These are phyloP conservation scores for Bettongia penicillata DNA, from an alignment of 2,113 vertebrate species.

Conservation along the genomic window DNA sequence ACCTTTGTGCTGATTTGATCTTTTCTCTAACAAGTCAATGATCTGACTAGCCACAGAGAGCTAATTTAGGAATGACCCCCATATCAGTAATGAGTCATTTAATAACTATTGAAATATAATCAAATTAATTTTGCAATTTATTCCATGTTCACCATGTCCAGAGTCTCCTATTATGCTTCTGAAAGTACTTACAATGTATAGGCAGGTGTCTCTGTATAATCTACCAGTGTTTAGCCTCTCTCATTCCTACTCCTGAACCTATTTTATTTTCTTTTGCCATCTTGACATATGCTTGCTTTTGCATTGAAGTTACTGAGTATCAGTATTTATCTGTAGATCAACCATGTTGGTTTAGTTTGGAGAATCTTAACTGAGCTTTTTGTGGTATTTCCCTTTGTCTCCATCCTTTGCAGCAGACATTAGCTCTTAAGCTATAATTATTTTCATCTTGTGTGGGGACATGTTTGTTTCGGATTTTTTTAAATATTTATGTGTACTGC, in stretches of 20 bases:
- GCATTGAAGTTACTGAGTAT: not conserved
- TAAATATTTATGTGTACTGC: not conserved
- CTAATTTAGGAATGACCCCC: too few relatives aligned
- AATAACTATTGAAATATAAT: not conserved
- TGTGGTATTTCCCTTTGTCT: not conserved
- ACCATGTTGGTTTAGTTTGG: not conserved
- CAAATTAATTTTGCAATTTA: not conserved
- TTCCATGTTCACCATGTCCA: not conserved
- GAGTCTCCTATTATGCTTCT: not conserved
- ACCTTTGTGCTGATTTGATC: not conserved
- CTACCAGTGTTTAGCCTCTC: not conserved
- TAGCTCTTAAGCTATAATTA: not conserved
- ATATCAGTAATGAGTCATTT: not conserved
- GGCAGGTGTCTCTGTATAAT: not conserved
- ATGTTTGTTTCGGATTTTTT: not conserved
- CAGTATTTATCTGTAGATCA: not conserved
- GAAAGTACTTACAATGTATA: not conserved
- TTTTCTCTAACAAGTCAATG: not conserved
- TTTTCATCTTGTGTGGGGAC: not conserved
- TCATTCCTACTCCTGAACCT: not conserved
- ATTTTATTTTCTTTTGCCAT: not conserved
- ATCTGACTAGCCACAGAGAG: too few relatives aligned
- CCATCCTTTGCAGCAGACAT: not conserved
- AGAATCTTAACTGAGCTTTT: not conserved
- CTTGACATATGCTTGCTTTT: not conserved